These are phyloP conservation scores for Cylloceria caligata DNA, from an alignment of 2,888 invertebrate genomes.

Conservation along the genomic window DNA sequence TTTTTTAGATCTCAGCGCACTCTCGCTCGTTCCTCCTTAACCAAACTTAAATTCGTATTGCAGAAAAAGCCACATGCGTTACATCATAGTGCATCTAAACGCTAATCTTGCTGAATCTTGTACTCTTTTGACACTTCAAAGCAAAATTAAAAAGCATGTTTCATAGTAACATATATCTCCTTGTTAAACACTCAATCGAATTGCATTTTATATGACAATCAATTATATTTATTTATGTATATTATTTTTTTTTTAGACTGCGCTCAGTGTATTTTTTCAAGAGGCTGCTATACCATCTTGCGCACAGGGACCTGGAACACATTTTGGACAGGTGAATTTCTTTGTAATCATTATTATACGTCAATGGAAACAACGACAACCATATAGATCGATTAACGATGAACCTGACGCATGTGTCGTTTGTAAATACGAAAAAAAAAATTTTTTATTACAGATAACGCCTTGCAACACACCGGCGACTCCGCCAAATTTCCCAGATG, in stretches of 20 bases:
- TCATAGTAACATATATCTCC: too few relatives aligned
- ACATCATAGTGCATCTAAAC: too few relatives aligned
- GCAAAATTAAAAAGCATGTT: too few relatives aligned
- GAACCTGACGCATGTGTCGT: neutral
- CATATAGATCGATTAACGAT: neutral
- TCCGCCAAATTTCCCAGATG: constrained; percentile 97
- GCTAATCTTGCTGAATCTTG: too few relatives aligned
- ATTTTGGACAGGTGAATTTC: constrained; percentile 91
- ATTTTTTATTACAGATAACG: constrained; percentile 89
- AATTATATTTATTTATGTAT: neutral
- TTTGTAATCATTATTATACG: neutral
- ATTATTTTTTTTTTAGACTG: constrained; percentile 90
- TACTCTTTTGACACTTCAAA: too few relatives aligned
- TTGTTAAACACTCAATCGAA: neutral
- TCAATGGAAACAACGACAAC: neutral
- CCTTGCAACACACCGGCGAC: constrained; percentile 98
- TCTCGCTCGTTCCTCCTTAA: too few relatives aligned
- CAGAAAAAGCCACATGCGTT: too few relatives aligned
- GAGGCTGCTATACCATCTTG: constrained; percentile 94
- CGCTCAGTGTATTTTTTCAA: constrained; percentile 97
- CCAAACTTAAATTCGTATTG: too few relatives aligned
- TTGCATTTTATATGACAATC: too few relatives aligned
- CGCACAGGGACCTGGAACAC: constrained; percentile 90
- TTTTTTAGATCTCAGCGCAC: too few relatives aligned
- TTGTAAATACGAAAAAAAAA: neutral